Base-by-base conservation (phyloP, 1,140 invertebrate species). In the Phocides pigmalion region DNA sequence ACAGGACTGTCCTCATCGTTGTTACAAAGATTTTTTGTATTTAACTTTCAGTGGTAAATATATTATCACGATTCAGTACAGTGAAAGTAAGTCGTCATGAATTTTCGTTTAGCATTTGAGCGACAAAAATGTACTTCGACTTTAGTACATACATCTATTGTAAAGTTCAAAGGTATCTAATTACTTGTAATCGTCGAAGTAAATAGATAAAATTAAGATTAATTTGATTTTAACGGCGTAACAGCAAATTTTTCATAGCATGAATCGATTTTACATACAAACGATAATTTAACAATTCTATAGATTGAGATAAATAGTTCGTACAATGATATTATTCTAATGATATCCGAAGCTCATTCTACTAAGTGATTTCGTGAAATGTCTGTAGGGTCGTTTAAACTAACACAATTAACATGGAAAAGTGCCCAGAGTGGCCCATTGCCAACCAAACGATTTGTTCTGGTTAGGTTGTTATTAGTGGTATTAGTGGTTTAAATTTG, bases 1-100 rank as follows among this genome's bases (percentile, higher is more conserved):
- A 74, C 58, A 67, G 66, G 49, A 65, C 53, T 44, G 22, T 75
- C 71, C 49, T 70, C 73, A 72, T 74, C 53, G 70, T 77, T 76
- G 72, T 74, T 44, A 74, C 72, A 77, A 74, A 79, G 72, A 80
- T 80, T 80, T 59, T 51, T 32, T 67, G 54, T 49, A 25, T 42
- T 70, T 50, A 46, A 42, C 51, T 58, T 53, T 42, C 47, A 46
- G 70, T 73, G 75, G 68, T 76, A 84, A 84, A 67, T 66, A 53
- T 63, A 28, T 62, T 58, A 51, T 79, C 81, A 82, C 82, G 84
- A 49, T 39, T 72, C 41, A 63, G 46, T 70, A 61, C 28, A 59
- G 67, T 62, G 68, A 72, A 62, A 66, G 25, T 66, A 17, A 39
- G 47, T 68, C 59, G 35, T 50, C 70, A 78, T 74, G 78, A 74